phyloP scores from a whole-genome alignment of 2,888 invertebrate genomes.

The Pachycephus smyrnensis region DNA sequence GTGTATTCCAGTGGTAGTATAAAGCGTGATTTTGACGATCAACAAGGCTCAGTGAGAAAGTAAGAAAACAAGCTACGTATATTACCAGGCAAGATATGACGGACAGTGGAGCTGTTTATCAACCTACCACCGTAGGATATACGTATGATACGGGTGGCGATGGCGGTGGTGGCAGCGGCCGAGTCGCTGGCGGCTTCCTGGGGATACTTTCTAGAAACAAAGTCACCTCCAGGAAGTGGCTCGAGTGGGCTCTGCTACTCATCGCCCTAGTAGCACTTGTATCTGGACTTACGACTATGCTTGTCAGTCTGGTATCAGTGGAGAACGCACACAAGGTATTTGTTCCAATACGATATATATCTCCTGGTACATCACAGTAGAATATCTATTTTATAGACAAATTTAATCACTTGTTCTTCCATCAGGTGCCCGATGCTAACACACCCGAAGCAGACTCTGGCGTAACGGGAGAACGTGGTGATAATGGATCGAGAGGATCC shows the following conservation, averaged over 20 bases:
- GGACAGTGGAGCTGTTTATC: slow-evolving; percentile 64
- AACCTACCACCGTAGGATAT: slow-evolving; percentile 64
- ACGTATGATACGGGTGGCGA: slow-evolving; percentile 60
- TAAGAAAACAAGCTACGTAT: too few relatives aligned
- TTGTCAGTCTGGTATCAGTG: slow-evolving; percentile 53
- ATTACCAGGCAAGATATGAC: slow-evolving; percentile 48
- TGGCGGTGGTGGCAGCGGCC: slow-evolving; percentile 44
- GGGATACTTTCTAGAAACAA: slow-evolving; percentile 62
- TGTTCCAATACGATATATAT: too few relatives aligned
- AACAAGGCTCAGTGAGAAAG: too few relatives aligned
- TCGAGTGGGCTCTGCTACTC: slow-evolving; percentile 60
- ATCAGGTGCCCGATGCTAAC: too few relatives aligned
- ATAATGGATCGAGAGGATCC: slow-evolving; percentile 47
- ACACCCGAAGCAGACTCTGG: too few relatives aligned
- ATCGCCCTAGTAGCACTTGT: slow-evolving; percentile 57
- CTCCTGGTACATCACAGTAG: too few relatives aligned
- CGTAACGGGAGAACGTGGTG: slow-evolving; percentile 30
- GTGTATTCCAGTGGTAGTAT: too few relatives aligned
- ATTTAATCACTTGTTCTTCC: neutral
- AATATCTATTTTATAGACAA: too few relatives aligned
- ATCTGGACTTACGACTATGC: slow-evolving; percentile 56
- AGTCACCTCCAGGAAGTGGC: slow-evolving; percentile 60
- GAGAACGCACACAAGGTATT: slow-evolving; percentile 29
- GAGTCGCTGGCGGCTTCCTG: slow-evolving; percentile 54
- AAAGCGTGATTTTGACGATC: too few relatives aligned